phyloP scores from a whole-genome alignment of 2,797 vertebrate species.

The Leptoclinus maculatus region DNA sequence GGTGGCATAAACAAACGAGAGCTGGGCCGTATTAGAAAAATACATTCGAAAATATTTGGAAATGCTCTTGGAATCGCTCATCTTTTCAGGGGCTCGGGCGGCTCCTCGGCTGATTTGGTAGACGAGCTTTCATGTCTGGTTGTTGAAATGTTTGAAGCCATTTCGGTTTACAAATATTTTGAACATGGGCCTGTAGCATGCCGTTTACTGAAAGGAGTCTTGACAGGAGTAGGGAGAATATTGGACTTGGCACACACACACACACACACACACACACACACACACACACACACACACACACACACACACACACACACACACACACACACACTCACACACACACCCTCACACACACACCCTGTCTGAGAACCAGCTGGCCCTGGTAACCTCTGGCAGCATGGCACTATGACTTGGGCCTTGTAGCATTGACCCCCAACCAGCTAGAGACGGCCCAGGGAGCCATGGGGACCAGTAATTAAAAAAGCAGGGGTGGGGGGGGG shows the following conservation, averaged over 20 bases:
- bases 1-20: slow-evolving; percentile 53
- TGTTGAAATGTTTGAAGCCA: slow-evolving; percentile 54
- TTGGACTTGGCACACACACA: slow-evolving; percentile 46
- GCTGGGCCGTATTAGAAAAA: slow-evolving; percentile 47
- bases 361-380: slow-evolving; percentile 84
- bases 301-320: background rate
- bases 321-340: slow-evolving; percentile 14
- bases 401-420: slow-evolving; percentile 67
- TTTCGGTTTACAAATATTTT: slow-evolving; percentile 64
- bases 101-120: slow-evolving; percentile 31
- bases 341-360: slow-evolving; percentile 27
- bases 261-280: background rate
- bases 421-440: slow-evolving; percentile 82
- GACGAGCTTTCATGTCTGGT: slow-evolving; percentile 55
- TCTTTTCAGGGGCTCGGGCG: slow-evolving; percentile 3
- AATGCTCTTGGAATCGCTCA: slow-evolving; percentile 44
- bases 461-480: slow-evolving; percentile 80
- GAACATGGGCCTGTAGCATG: slow-evolving; percentile 34
- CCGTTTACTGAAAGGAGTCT: slow-evolving; percentile 39
- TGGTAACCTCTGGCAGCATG: slow-evolving; percentile 81
- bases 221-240: slow-evolving; percentile 34
- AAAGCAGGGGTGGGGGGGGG: slow-evolving; percentile 26
- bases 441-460: slow-evolving; percentile 67
- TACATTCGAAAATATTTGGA: slow-evolving; percentile 40
- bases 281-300: slow-evolving; percentile 16